Percentiles rank a stretch among this genome's conserved stretches.
Conservation (phyloP, 2,113 vertebrate species). For the Callocephalon fimbriatum region DNA sequence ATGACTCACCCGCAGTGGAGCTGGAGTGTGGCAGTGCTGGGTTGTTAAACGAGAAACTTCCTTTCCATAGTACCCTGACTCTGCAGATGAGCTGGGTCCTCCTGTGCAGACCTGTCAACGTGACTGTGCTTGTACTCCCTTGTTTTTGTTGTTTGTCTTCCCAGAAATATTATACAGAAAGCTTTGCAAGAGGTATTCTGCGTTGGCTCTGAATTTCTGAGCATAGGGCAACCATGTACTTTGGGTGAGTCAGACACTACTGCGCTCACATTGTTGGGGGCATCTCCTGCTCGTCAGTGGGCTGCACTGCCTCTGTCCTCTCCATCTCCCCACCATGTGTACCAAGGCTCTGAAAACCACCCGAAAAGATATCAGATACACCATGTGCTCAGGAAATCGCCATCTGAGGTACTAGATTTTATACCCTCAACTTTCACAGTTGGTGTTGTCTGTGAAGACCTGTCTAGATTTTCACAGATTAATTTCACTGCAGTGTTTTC, state of each 20-base stretch:
- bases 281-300: accelerated
- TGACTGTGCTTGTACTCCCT: not conserved
- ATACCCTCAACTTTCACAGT: not conserved
- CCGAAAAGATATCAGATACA: accelerated
- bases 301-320: not conserved
- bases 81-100: not conserved
- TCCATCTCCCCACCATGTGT: too few relatives aligned
- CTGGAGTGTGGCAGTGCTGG: not conserved
- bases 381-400: not conserved
- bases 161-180: not conserved
- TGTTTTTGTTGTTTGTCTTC: not conserved
- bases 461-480: not conserved
- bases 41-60: not conserved
- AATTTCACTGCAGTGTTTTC: not conserved
- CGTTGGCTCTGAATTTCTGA: not conserved
- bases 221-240: accelerated
- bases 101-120: not conserved
- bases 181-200: not conserved
- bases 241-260: accelerated
- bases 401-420: not conserved
- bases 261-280: accelerated
- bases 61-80: accelerated
- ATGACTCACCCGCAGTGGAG: not conserved
- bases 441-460: not conserved
- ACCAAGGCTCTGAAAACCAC: not conserved